Evolutionary conservation across 2,797 vertebrate species (phyloP).

Genomic region (Psittacula derbiana): DNA sequence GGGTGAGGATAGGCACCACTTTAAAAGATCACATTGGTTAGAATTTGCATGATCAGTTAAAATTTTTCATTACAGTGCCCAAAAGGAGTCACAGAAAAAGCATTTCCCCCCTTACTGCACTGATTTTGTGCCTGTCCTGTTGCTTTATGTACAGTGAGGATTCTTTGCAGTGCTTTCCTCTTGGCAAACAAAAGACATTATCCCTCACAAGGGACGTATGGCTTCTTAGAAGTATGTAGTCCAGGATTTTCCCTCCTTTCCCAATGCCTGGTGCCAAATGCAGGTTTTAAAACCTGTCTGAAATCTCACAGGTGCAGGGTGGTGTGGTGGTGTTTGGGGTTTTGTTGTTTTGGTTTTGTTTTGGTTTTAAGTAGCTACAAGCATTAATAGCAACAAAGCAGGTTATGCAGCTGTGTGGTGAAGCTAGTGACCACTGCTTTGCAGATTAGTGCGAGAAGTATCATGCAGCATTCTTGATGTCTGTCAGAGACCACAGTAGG

Average conservation of each 20-base stretch:
- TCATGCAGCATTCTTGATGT: neutral
- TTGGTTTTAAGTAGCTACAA: neutral
- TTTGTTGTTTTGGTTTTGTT: neutral
- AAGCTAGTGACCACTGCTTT: neutral
- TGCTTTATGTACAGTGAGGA: neutral
- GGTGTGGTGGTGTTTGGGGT: neutral
- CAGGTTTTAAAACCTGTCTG: neutral
- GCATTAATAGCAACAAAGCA: neutral
- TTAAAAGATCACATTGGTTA: neutral
- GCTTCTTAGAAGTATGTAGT: neutral
- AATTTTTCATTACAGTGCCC: neutral
- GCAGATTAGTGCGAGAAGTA: neutral
- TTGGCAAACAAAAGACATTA: neutral
- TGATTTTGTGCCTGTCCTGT: neutral
- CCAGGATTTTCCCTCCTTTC: neutral
- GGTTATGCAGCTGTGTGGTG: neutral
- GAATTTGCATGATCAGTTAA: neutral
- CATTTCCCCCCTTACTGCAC: neutral
- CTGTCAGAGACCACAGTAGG: neutral
- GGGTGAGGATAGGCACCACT: fast-evolving
- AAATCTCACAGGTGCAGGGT: neutral
- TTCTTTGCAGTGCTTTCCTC: neutral
- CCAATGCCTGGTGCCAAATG: neutral
- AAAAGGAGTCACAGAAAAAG: neutral
- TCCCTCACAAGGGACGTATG: neutral